Percentiles rank a stretch among this genome's conserved stretches.
phyloP scores from a whole-genome alignment of 1,140 invertebrate genomes.

The Cherax destructor region DNA sequence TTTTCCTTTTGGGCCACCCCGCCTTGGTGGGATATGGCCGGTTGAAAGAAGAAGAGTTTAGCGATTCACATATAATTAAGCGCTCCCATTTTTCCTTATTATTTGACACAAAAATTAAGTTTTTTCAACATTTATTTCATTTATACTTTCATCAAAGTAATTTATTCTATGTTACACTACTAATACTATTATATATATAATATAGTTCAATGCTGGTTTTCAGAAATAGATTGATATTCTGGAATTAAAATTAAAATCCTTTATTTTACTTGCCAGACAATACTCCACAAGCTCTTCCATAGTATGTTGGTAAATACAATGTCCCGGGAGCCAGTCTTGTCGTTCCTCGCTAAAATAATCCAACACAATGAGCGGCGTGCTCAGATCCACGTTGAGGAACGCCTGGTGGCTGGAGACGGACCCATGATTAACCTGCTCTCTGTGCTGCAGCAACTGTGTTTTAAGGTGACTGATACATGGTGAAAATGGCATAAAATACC shows the following conservation, averaged over 20 bases:
- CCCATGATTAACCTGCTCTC: conserved; percentile 96
- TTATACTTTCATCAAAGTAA: too few relatives aligned
- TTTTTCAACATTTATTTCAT: too few relatives aligned
- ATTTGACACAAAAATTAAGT: too few relatives aligned
- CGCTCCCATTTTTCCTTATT: too few relatives aligned
- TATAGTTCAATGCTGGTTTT: too few relatives aligned
- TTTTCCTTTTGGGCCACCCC: too few relatives aligned
- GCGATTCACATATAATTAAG: too few relatives aligned
- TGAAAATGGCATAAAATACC: too few relatives aligned
- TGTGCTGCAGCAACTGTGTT: conserved; percentile 90
- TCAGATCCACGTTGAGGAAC: conserved; percentile 89
- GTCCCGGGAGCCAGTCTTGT: conserved; percentile 84
- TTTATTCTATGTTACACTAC: too few relatives aligned
- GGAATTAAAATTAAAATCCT: background rate
- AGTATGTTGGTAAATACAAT: conserved; percentile 87
- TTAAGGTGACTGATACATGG: conserved; percentile 79
- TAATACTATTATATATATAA: too few relatives aligned
- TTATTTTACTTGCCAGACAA: conserved; percentile 75
- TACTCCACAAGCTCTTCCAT: conserved; percentile 89
- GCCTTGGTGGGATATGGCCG: too few relatives aligned
- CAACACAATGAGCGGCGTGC: conserved; percentile 89
- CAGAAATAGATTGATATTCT: background rate
- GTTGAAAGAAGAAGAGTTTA: too few relatives aligned
- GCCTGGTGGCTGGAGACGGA: conserved; percentile 90
- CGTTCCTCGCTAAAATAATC: conserved; percentile 86